Evolutionary conservation across 2,797 vertebrate species (phyloP).

Genomic region (Alosa sapidissima): DNA sequence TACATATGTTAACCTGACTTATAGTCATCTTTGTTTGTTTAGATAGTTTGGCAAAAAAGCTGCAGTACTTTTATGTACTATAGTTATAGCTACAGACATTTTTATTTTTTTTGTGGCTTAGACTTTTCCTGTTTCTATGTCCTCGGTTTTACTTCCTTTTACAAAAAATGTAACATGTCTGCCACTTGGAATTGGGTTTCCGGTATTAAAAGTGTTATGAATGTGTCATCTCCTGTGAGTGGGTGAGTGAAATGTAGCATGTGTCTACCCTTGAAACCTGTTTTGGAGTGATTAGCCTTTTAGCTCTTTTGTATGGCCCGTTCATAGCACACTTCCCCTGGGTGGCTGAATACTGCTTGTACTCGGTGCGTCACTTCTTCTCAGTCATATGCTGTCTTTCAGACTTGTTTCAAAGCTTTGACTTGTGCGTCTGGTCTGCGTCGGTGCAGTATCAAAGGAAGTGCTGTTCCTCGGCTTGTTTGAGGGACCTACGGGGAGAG

Average conservation of each 20-base stretch:
- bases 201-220: not conserved
- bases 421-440: not conserved
- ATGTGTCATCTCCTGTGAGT: not conserved
- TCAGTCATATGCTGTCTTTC: conserved; percentile 11
- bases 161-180: not conserved
- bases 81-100: not conserved
- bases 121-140: not conserved
- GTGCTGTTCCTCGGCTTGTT: conserved; percentile 3
- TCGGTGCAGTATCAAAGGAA: not conserved
- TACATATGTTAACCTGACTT: not conserved
- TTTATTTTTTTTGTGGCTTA: not conserved
- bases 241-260: not conserved
- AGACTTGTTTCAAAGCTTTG: conserved; percentile 10
- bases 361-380: conserved; percentile 2
- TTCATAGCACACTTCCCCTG: not conserved
- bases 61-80: not conserved
- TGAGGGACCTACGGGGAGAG: not conserved
- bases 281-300: not conserved
- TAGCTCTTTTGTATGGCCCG: conserved; percentile 2
- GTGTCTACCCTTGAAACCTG: conserved; percentile 6
- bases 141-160: not conserved
- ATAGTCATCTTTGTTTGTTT: not conserved
- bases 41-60: not conserved
- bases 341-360: conserved; percentile 3
- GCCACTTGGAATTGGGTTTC: not conserved